Base-by-base conservation (phyloP, 2,888 invertebrate genomes). In the Pandemis heparana region DNA sequence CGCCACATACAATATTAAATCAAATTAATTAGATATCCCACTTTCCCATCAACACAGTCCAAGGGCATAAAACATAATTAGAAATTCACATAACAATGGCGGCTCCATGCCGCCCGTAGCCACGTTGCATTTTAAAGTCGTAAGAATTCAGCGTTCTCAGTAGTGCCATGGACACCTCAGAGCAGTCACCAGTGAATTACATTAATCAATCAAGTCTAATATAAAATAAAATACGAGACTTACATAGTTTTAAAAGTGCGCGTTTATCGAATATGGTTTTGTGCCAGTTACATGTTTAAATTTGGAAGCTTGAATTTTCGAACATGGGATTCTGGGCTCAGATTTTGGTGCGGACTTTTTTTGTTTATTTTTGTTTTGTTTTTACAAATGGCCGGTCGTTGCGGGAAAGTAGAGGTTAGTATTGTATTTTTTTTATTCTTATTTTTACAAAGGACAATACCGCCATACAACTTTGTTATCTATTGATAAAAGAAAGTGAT, bases 71-170 rank as follows among this genome's bases (percentile, higher is more conserved):
- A 66, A 56, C 18, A 56, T 75, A 70, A 75, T 76, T 62, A 70
- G 73, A 81, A 81, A 76, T 75, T 68, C 69, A 77, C 56, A 76
- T 68, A 77, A 74, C 77, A 75, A 77, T 81, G 77, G 68, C 82
- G 79, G 84, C 90, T 90, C 89, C 81, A 89, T 80, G 61, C 79
- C 74, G 65, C 77, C 78, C 82, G 75, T 88, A 87, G 87, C 81
- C 81, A 80, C 83, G 86, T 83, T 86, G 85, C 83, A 88, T 83
- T 90, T 89, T 92, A 88, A 92, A 90, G 86, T 87, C 85, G 88
- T 82, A 86, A 83, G 84, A 83, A 84, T 83, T 84, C 85, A 83
- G 81, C 81, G 83, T 81, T 84, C 82, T 77, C 78, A 77, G 79
- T 88, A 92, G 90, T 90, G 71, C 79, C 79, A 82, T 82, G 79